Base-by-base conservation (phyloP, 2,888 invertebrate genomes). In the Euproctis similis region DNA sequence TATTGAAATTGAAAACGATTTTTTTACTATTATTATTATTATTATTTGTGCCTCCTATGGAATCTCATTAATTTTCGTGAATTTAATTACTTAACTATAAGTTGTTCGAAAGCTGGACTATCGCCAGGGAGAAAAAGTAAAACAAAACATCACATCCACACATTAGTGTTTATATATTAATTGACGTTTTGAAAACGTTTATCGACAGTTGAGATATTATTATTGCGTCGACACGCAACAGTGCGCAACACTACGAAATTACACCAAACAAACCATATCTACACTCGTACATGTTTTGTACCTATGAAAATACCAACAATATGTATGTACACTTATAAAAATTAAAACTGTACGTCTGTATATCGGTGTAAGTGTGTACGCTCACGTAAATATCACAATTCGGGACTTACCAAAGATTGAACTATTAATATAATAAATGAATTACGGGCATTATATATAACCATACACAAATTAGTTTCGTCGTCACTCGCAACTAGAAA, bases 21-120 rank as follows among this genome's bases (percentile, higher is more conserved):
- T n/a, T n/a, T n/a, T n/a, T n/a, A n/a, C n/a, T n/a, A n/a, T n/a
- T n/a, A 14, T 6, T 14, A 26, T 23, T 25, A 58, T 70, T 63
- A 65, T 73, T 75, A 73, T 74, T 75, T 75, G 68, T 78, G 74
- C 71, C 77, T 81, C 77, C 60, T 68, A 55, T 58, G 53, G 82
- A 82, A 82, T 82, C 82, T 82, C 82, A 81, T 69, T 60, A 65
- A 54, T 53, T 62, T 61, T 55, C 19, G n/a, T 22, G 59, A 57
- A 50, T 53, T 42, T 48, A 42, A 41, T 47, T 47, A 41, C 41
- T 39, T 54, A 47, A 45, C 39, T 42, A 41, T 49, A 45, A 46
- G 36, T 51, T 42, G 34, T 39, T 30, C 53, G 24, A 58, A 53
- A 37, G 45, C 48, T 59, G 53, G 42, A 44, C 33, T 54, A 67